Percentiles rank a stretch among this genome's conserved stretches.
Conservation (phyloP, 37 sponge, comb jelly and placozoan species). For the Cladorhizidae sp. region DNA sequence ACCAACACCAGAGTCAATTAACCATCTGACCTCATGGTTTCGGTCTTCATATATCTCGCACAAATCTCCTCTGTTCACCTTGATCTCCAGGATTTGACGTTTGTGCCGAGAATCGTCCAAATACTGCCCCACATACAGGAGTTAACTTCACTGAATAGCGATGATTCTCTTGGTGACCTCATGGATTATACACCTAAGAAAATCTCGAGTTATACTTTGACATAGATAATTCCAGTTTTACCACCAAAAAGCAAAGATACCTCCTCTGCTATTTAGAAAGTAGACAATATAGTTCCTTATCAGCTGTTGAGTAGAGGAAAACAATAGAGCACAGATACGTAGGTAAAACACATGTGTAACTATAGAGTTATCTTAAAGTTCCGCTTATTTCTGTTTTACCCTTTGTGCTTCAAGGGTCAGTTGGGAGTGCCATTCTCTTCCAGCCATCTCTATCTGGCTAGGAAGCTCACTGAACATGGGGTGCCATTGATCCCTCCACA, state of each 20-base stretch:
- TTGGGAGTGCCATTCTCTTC: neutral
- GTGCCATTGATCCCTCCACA: conserved; percentile 34
- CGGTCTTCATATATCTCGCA: conserved; percentile 47
- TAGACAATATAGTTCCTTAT: conserved; percentile 18
- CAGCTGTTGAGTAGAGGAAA: neutral
- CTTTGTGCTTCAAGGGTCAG: neutral
- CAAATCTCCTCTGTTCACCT: conserved; percentile 33
- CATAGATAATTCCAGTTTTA: conserved; percentile 32
- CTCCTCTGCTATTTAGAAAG: conserved; percentile 57
- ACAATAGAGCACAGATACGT: neutral
- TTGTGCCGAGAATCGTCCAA: neutral
- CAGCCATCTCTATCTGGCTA: neutral
- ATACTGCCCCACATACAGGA: neutral
- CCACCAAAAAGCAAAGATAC: conserved; percentile 53
- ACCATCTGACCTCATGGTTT: conserved; percentile 37
- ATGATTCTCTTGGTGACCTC: conserved; percentile 23
- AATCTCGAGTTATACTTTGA: conserved; percentile 26
- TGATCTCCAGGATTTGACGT: conserved; percentile 37
- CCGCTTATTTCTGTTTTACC: neutral
- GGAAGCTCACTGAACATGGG: conserved; percentile 13
- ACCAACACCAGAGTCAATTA: neutral
- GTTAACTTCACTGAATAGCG: conserved; percentile 39
- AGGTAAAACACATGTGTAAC: too few species aligned
- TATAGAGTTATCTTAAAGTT: too few species aligned
- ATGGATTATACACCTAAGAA: conserved; percentile 25